Percentiles rank a stretch among this genome's conserved stretches.
These are phyloP conservation scores for Danaus plexippus DNA, from an alignment of 1,140 invertebrate species.

Conservation along the genomic window DNA sequence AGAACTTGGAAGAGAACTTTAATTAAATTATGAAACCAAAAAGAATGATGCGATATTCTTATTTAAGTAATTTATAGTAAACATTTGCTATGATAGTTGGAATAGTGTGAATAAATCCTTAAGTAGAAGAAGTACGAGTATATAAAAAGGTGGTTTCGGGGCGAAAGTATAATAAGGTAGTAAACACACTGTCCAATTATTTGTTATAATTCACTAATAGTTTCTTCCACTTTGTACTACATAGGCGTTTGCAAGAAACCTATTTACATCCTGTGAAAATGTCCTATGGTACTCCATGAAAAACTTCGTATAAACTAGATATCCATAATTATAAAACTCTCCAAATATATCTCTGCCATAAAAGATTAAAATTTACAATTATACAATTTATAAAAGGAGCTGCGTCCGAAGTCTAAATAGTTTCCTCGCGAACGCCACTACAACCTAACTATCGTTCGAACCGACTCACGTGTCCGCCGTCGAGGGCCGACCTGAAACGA, in stretches of 20 bases:
- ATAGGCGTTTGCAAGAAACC: slow-evolving; percentile 37
- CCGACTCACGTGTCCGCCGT: slow-evolving; percentile 26
- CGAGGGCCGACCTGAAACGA: slow-evolving; percentile 24
- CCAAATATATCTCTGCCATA: slow-evolving; percentile 12
- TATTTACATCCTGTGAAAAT: slow-evolving; percentile 12
- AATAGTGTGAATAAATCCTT: slow-evolving; percentile 24
- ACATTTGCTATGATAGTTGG: slow-evolving; percentile 3
- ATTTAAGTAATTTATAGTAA: slow-evolving; percentile 10
- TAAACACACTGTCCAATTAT: slow-evolving; percentile 18
- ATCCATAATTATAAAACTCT: slow-evolving; percentile 4
- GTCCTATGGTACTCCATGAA: slow-evolving; percentile 2
- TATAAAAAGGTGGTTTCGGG: slow-evolving; percentile 10
- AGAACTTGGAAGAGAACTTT: too few species aligned
- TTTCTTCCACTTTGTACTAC: slow-evolving; percentile 56
- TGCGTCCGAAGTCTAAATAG: slow-evolving; percentile 16
- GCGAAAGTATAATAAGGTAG: slow-evolving; percentile 16
- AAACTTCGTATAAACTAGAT: neutral
- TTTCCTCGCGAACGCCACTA: slow-evolving; percentile 22
- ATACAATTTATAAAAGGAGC: slow-evolving; percentile 7
- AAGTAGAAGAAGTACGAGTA: slow-evolving; percentile 28
- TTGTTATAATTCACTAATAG: slow-evolving; percentile 19
- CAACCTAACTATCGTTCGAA: slow-evolving; percentile 19
- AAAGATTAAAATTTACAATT: slow-evolving; percentile 16
- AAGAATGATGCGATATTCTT: slow-evolving; percentile 19
- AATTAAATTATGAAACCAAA: slow-evolving; percentile 6